These are phyloP conservation scores for Cirrhinus molitorella DNA, from an alignment of 2,797 vertebrate genomes.

Conservation along the genomic window DNA sequence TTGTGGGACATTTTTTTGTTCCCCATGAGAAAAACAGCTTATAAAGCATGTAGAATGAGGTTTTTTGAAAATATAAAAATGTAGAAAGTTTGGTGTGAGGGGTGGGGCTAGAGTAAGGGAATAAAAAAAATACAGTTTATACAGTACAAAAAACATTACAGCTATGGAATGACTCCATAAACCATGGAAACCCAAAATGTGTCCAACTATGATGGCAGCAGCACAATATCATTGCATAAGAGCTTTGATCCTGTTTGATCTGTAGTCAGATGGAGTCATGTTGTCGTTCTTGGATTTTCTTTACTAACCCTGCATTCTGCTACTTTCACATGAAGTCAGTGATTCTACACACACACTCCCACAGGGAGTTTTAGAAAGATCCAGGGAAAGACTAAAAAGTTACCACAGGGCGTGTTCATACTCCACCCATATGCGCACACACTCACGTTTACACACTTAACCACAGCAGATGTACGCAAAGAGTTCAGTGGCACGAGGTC, in stretches of 20 bases:
- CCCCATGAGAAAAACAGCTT: too few species aligned
- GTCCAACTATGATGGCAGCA: conserved; percentile 11
- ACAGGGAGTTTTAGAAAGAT: conserved; percentile 39
- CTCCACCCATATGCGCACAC: conserved; percentile 42
- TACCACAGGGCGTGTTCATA: conserved; percentile 57
- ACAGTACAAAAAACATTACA: too few species aligned
- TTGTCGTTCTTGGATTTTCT: conserved; percentile 7
- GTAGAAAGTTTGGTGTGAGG: background rate
- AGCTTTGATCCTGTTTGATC: conserved; percentile 9
- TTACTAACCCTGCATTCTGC: background rate
- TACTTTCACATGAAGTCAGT: background rate
- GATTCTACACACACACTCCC: conserved; percentile 20
- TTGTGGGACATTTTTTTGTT: too few species aligned
- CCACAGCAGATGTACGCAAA: conserved; percentile 29
- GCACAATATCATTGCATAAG: background rate
- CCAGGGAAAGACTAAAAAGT: conserved; percentile 33
- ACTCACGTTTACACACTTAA: conserved; percentile 32
- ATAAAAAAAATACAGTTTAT: background rate
- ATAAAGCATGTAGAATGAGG: too few species aligned
- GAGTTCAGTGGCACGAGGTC: conserved; percentile 11
- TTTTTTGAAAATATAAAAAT: background rate
- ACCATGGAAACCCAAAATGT: background rate
- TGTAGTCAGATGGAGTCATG: conserved; percentile 5
- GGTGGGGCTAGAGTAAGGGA: background rate
- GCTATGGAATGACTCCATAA: background rate